A percentile compares a stretch with the other conserved stretches of the same genome.
phyloP scores from a whole-genome alignment of 2,113 vertebrate genomes.

The Oryzias curvinotus region DNA sequence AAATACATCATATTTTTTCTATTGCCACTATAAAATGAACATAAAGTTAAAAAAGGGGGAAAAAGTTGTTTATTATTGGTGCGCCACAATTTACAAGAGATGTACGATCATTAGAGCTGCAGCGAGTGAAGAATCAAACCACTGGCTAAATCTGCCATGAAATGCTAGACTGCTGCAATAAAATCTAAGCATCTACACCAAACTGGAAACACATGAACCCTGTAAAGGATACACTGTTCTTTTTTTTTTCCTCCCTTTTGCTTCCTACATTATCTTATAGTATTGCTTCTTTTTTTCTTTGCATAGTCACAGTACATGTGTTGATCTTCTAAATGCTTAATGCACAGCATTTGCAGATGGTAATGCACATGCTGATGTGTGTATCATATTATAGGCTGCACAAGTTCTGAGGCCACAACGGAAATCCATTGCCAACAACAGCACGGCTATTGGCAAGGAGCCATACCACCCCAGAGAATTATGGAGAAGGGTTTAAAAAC shows the following conservation, averaged over 20 bases:
- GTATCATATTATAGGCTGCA: slow-evolving; percentile 74
- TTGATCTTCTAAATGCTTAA: slow-evolving; percentile 34
- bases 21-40: slow-evolving; percentile 12
- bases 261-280: slow-evolving; percentile 45
- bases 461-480: slow-evolving; percentile 73
- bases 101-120: slow-evolving; percentile 75
- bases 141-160: slow-evolving; percentile 82
- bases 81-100: slow-evolving; percentile 77
- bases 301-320: slow-evolving; percentile 46
- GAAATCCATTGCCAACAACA: slow-evolving; percentile 75
- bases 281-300: slow-evolving; percentile 41
- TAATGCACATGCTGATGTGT: slow-evolving; percentile 31
- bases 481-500: slow-evolving; percentile 67
- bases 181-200: slow-evolving; percentile 81
- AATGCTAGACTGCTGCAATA: slow-evolving; percentile 82
- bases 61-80: slow-evolving; percentile 64
- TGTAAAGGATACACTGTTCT: slow-evolving; percentile 74
- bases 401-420: slow-evolving; percentile 74
- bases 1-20: background rate
- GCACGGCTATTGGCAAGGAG: slow-evolving; percentile 73
- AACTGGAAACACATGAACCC: slow-evolving; percentile 83
- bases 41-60: slow-evolving; percentile 54
- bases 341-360: slow-evolving; percentile 28
- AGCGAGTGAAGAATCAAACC: slow-evolving; percentile 71
- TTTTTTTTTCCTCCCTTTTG: slow-evolving; percentile 34